Base-by-base conservation (phyloP, 2,797 vertebrate genomes). In the Phylloscopus collybita region DNA sequence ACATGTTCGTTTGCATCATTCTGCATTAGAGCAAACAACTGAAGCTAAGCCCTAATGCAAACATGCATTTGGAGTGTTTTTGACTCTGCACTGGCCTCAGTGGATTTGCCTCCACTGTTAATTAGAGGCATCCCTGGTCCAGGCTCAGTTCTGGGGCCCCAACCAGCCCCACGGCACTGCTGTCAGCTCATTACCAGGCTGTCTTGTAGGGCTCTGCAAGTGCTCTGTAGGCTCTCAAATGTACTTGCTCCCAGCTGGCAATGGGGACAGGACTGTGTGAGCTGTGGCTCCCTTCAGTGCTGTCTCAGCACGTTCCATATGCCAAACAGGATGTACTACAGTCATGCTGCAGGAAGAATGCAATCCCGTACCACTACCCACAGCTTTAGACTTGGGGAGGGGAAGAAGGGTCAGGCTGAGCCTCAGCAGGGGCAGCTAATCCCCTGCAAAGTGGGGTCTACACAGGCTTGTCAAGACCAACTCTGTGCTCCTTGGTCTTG, bases 351-450 rank as follows among this genome's bases (percentile, higher is more conserved):
- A 45, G 44, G 84, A 76, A 18, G 26, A 56, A 50, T 0, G 0
- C 0, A 1, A 19, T 38, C 27, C 61, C 0, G 0, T 16, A 13
- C 22, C 22, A 5, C 15, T 9, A 23, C 29, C 29, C 3, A 2
- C 25, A 56, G 60, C 40, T 61, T 84, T 30, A 22, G 47, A 17
- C 9, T 20, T 62, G 47, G 17, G 36, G 13, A 72, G 6, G 13
- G 10, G 13, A 36, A 38, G 20, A 53, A 57, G 30, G 11, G 9
- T 26, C 15, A 53, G 45, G 26, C 51, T 38, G 50, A 75, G 59
- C 21, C 14, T 27, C 3, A 1, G 19, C 11, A 29, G 27, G 36
- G 14, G 13, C 25, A 71, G 27, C 25, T 53, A 10, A 44, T 23
- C 10, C 17, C 29, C 27, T n/a, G 38, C 29, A 44, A 50, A 76